Evolutionary conservation across 2,888 invertebrate species (phyloP), one percentile per base, ranked within the genome.

Genomic region (Ecliptopera silaceata): DNA sequence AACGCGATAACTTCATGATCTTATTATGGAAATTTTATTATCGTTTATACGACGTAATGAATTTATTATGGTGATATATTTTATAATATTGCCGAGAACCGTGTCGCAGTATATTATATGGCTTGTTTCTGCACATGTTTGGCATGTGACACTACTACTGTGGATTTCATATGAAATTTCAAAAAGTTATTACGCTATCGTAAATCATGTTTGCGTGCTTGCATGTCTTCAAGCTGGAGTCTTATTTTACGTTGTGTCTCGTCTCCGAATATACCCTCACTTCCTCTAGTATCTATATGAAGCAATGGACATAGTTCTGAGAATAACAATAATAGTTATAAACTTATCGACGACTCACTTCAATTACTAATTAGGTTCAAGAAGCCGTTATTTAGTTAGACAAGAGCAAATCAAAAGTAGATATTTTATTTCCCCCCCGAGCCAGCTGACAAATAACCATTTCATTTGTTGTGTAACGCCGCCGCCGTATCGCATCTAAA

Each of bases 1-100:
- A 85, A 81, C 79, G 80, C 75, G 71, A 70, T 70, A 69, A 58
- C 63, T 74, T 74, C 63, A 80, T 77, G 76, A 80, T 78, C 71
- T 71, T 70, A 74, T 71, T 73, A 71, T 70, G 68, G 61, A 64
- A 65, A 72, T 74, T 74, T 71, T 67, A 70, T 68, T 65, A 64
- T 60, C 61, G 63, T 63, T 66, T 65, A 65, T 58, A 62, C 63
- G 66, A 62, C 53, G 47, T 65, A 65, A 68, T 68, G 65, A 66
- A 69, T 69, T 66, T 68, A 69, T 66, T 66, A 68, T 66, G 56
- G 63, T 51, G 61, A 63, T 69, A 60, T 66, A 55, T 61, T 58
- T 51, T 63, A 59, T 60, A 53, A 61, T 66, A 61, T 50, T 44
- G 56, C 49, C 45, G 20, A 26, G 44, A 49, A 45, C 15, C 49